Percentiles rank a stretch among this genome's conserved stretches.
Evolutionary conservation across 2,797 vertebrate species (phyloP).

Genomic region (Anomalospiza imberbis): DNA sequence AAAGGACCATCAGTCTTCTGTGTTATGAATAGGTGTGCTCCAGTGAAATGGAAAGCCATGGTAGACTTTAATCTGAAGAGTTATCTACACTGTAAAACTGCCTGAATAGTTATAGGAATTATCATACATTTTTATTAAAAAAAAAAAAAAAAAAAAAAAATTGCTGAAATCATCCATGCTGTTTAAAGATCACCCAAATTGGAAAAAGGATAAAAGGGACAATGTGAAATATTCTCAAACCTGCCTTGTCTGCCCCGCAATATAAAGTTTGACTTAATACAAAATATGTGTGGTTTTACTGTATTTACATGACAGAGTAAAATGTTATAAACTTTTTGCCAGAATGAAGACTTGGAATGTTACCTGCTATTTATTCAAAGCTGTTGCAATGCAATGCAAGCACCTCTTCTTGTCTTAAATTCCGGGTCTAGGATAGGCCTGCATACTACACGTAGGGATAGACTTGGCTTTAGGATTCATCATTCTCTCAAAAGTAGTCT

Average conservation of each 20-base stretch:
- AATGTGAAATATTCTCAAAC: neutral
- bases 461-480: neutral
- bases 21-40: neutral
- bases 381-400: neutral
- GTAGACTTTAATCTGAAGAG: neutral
- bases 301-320: neutral
- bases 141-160: neutral
- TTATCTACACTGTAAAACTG: neutral
- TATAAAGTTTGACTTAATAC: neutral
- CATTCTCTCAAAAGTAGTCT: neutral
- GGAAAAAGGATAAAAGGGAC: neutral
- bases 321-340: fast-evolving
- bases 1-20: neutral
- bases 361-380: neutral
- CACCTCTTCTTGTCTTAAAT: neutral
- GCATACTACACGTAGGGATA: neutral
- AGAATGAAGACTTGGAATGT: neutral
- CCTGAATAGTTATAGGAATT: neutral
- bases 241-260: neutral
- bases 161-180: neutral
- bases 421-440: neutral
- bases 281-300: neutral
- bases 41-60: neutral
- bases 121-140: neutral
- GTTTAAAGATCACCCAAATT: neutral